These are phyloP conservation scores for Drosophila falleni DNA, from an alignment of 2,888 invertebrate genomes.

Conservation along the genomic window DNA sequence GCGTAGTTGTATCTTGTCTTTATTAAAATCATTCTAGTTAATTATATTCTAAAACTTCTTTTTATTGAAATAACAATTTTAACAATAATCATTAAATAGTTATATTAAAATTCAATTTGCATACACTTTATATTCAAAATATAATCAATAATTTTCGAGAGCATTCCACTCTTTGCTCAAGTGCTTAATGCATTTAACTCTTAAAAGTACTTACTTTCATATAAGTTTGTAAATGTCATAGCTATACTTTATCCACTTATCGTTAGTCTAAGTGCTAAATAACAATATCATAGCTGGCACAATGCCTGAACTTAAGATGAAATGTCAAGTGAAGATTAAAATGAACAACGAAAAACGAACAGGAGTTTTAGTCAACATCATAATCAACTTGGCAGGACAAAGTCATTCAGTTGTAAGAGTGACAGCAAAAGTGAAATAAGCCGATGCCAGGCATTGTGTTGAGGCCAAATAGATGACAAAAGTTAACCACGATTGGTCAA, in stretches of 20 bases:
- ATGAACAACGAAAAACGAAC: conserved; percentile 1
- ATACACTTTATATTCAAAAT: no score
- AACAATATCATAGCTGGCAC: conserved; percentile 33
- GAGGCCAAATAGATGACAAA: conserved; percentile 16
- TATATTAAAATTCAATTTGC: no score
- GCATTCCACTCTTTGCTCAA: no score
- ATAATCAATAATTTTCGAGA: no score
- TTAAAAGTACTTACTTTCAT: background rate
- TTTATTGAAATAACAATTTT: no score
- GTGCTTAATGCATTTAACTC: background rate
- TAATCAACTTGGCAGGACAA: conserved; percentile 27
- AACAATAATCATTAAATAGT: no score
- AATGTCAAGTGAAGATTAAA: conserved; percentile 12
- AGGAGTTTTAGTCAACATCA: conserved; percentile 27
- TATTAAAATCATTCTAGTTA: conserved; percentile 28
- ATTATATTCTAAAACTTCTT: conserved; percentile 14
- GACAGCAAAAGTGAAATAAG: conserved; percentile 40
- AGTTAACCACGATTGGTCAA: conserved; percentile 16
- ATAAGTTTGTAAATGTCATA: conserved; percentile 4
- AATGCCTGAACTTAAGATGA: conserved; percentile 15
- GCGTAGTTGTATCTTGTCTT: conserved; percentile 3
- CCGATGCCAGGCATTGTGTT: conserved; percentile 20
- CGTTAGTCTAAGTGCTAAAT: conserved; percentile 35
- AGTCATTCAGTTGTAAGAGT: conserved; percentile 8
- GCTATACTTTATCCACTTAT: conserved; percentile 32